phyloP scores from a whole-genome alignment of 2,888 invertebrate species.

The Ectemnius lituratus region DNA sequence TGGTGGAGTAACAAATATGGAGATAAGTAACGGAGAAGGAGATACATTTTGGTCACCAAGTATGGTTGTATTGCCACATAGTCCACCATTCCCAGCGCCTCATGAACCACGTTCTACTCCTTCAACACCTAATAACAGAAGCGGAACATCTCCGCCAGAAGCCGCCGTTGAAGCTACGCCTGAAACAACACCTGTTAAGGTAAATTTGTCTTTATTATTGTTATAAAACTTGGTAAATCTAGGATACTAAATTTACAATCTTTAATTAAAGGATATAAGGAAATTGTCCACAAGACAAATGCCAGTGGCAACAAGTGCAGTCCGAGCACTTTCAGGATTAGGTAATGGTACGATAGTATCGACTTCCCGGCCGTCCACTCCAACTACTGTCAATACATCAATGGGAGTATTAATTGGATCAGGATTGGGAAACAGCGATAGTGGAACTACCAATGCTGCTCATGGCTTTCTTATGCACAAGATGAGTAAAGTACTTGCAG shows the following conservation, averaged over 20 bases:
- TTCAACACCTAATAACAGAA: conserved; percentile 77
- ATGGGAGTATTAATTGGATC: conserved; percentile 43
- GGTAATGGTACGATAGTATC: conserved; percentile 73
- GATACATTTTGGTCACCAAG: conserved; percentile 76
- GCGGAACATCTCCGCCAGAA: conserved; percentile 88
- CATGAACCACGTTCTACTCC: conserved; percentile 75
- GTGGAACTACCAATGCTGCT: conserved; percentile 19
- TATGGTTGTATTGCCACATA: conserved; percentile 72
- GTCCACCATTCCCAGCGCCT: conserved; percentile 68
- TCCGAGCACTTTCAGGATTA: conserved; percentile 82
- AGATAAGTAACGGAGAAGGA: conserved; percentile 66
- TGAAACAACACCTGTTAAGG: conserved; percentile 91
- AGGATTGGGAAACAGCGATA: conserved; percentile 42
- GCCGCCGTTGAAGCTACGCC: conserved; percentile 94
- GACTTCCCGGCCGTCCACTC: conserved; percentile 85
- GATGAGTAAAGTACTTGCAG: conserved; percentile 56
- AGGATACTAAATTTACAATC: conserved; percentile 1
- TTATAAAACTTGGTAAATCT: conserved; percentile 1
- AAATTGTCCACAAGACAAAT: conserved; percentile 75
- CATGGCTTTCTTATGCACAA: conserved; percentile 59
- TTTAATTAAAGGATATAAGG: conserved; percentile 71
- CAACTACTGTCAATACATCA: conserved; percentile 77
- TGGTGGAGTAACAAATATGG: conserved; percentile 59
- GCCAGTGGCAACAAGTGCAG: conserved; percentile 83
- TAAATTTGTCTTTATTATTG: conserved; percentile 50